Percentiles rank a stretch among this genome's conserved stretches.
These are phyloP conservation scores for Microtus pennsylvanicus DNA, from an alignment of 2,113 vertebrate genomes.

Conservation along the genomic window DNA sequence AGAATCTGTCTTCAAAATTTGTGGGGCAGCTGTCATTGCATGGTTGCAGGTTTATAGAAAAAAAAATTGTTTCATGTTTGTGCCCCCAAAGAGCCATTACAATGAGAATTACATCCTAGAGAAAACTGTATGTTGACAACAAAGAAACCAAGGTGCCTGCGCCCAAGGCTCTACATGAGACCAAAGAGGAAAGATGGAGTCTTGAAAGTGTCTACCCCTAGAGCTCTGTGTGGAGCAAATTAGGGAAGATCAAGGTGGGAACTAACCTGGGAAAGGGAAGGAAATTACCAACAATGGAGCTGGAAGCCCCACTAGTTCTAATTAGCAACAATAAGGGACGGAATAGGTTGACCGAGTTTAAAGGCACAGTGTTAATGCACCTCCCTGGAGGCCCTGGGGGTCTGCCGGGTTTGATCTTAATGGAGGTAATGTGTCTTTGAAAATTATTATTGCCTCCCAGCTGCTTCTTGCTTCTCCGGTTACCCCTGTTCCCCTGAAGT, in stretches of 20 bases:
- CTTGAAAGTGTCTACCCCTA: background rate
- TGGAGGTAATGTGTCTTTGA: constrained; percentile 13
- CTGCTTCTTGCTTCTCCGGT: constrained; percentile 31
- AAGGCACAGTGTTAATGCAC: constrained; percentile 33
- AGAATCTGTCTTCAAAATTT: constrained; percentile 27
- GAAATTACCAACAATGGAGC: constrained; percentile 45
- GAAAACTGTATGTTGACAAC: background rate
- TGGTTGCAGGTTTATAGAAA: background rate
- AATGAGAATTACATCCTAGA: background rate
- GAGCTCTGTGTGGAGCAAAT: constrained; percentile 1
- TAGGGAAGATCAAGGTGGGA: constrained; percentile 33
- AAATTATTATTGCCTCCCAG: constrained; percentile 32
- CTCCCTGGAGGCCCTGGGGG: background rate
- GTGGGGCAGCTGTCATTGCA: background rate
- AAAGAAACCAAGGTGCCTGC: background rate
- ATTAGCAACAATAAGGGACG: constrained; percentile 14
- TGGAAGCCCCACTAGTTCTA: constrained; percentile 44
- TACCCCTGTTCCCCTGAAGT: background rate
- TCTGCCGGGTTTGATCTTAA: constrained; percentile 7
- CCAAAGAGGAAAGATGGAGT: background rate
- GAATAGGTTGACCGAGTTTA: constrained; percentile 24
- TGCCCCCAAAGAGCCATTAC: background rate
- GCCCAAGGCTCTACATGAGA: background rate
- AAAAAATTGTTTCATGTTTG: background rate
- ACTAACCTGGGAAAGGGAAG: constrained; percentile 48